These are phyloP conservation scores for Salvelinus alpinus DNA, from an alignment of 2,113 vertebrate genomes.

Conservation along the genomic window DNA sequence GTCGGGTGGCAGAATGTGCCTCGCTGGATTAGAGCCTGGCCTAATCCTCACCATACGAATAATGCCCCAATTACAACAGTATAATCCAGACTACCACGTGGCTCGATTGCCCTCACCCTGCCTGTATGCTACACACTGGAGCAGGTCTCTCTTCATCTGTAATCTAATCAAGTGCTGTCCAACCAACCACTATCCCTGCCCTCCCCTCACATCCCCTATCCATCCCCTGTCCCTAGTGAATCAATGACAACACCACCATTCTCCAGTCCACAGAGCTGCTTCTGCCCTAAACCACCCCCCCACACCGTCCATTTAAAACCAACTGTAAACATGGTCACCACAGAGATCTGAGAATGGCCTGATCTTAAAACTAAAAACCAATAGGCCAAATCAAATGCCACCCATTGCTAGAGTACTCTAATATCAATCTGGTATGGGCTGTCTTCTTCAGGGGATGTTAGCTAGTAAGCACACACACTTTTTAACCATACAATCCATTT, in stretches of 20 bases:
- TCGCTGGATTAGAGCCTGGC: slow-evolving; percentile 13
- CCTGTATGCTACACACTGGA: not conserved
- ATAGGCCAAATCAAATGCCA: slow-evolving; percentile 1
- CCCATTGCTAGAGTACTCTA: not conserved
- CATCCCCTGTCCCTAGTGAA: not conserved
- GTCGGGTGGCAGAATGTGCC: slow-evolving; percentile 14
- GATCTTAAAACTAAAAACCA: slow-evolving; percentile 2
- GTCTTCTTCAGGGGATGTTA: not conserved
- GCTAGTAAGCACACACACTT: not conserved
- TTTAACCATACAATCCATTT: slow-evolving; percentile 10
- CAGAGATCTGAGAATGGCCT: not conserved
- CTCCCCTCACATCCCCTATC: not conserved
- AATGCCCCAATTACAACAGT: slow-evolving; percentile 38
- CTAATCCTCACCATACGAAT: slow-evolving; percentile 46
- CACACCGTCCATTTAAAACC: slow-evolving; percentile 12
- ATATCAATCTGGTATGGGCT: not conserved
- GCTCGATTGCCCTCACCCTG: not conserved
- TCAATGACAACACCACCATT: slow-evolving; percentile 6
- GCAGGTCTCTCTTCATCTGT: slow-evolving; percentile 38
- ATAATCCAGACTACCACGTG: slow-evolving; percentile 46
- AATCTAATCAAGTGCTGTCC: slow-evolving; percentile 33
- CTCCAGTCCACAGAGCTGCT: not conserved
- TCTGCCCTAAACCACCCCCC: not conserved
- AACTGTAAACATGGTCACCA: slow-evolving; percentile 18
- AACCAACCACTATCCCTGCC: not conserved